Conservation (phyloP, 2,113 vertebrate species). For the Pyxicephalus adspersus region DNA sequence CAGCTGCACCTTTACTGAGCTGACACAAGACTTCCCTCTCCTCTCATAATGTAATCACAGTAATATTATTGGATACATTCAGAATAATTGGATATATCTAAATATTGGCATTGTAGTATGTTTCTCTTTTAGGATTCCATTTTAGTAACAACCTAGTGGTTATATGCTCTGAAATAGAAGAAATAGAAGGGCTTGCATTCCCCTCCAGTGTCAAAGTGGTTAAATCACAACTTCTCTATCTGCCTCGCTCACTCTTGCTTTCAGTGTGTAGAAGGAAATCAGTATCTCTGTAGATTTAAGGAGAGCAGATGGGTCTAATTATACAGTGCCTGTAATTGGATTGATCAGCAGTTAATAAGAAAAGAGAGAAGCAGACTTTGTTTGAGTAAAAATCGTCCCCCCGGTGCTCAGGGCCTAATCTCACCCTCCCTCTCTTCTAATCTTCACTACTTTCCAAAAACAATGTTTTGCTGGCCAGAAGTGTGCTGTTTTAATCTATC, state of each 20-base stretch:
- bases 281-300: constrained; percentile 55
- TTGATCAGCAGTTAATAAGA: constrained; percentile 58
- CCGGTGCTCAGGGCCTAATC: constrained; percentile 52
- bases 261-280: constrained; percentile 46
- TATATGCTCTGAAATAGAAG: no score
- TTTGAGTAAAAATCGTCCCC: constrained; percentile 55
- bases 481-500: constrained; percentile 40
- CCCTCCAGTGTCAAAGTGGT: constrained; percentile 31
- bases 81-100: no score
- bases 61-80: no score
- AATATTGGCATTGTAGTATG: no score
- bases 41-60: no score
- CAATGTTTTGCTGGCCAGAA: constrained; percentile 46
- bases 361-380: constrained; percentile 56
- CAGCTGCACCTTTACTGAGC: no score
- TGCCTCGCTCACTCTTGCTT: constrained; percentile 4
- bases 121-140: no score
- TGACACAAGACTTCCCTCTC: no score
- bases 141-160: no score
- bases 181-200: background rate
- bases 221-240: constrained; percentile 5
- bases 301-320: constrained; percentile 57
- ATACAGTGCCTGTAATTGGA: constrained; percentile 56
- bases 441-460: constrained; percentile 48
- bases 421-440: constrained; percentile 36